phyloP scores from a whole-genome alignment of 2,888 invertebrate species.

The Cenopis cana region DNA sequence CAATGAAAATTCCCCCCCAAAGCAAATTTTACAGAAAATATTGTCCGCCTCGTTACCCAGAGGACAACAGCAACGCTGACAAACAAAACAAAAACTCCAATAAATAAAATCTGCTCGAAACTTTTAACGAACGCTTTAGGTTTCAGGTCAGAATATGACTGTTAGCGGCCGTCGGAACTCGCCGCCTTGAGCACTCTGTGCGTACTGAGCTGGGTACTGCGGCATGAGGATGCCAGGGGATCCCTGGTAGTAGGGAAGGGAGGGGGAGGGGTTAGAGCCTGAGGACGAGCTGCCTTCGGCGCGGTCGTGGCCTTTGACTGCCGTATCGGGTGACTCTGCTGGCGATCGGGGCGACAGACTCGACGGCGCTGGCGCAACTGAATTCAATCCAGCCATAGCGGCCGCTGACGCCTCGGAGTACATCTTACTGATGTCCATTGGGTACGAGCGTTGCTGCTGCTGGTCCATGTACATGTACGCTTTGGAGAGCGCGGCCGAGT shows the following conservation, averaged over 20 bases:
- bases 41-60: conserved; percentile 11
- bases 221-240: conserved; percentile 87
- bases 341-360: conserved; percentile 78
- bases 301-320: conserved; percentile 79
- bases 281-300: conserved; percentile 86
- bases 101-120: conserved; percentile 42
- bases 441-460: conserved; percentile 82
- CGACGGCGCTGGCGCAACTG: conserved; percentile 76
- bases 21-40: conserved; percentile 3
- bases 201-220: conserved; percentile 87
- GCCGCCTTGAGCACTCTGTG: conserved; percentile 84
- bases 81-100: conserved; percentile 50
- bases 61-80: background rate
- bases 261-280: conserved; percentile 87
- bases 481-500: conserved; percentile 89
- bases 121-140: conserved; percentile 37
- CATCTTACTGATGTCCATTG: conserved; percentile 88
- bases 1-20: too few relatives aligned
- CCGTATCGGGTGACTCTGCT: conserved; percentile 85
- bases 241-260: conserved; percentile 85
- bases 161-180: conserved; percentile 91
- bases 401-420: conserved; percentile 87
- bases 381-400: conserved; percentile 83
- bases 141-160: conserved; percentile 93
- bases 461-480: conserved; percentile 92